phyloP scores from a whole-genome alignment of 2,113 vertebrate species.

The Cettia cetti region DNA sequence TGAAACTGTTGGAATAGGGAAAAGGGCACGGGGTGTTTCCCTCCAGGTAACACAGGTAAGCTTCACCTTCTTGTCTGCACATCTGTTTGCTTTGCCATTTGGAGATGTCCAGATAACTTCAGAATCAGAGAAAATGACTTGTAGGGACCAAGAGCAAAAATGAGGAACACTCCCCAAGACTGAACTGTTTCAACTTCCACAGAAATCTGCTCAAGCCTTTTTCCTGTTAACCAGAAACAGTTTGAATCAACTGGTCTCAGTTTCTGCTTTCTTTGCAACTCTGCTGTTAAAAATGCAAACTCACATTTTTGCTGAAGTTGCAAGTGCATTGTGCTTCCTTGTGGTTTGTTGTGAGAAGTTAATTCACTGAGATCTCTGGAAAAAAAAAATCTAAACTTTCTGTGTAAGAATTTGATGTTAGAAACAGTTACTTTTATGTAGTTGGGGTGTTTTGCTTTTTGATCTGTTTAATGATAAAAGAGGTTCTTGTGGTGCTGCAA shows the following conservation, averaged over 20 bases:
- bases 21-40: background rate
- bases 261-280: conserved; percentile 46
- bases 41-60: background rate
- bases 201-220: background rate
- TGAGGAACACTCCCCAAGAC: background rate
- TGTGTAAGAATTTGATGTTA: background rate
- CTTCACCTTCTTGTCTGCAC: background rate
- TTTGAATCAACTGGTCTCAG: background rate
- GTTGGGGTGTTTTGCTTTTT: background rate
- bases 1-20: background rate
- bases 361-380: background rate
- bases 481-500: background rate
- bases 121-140: background rate
- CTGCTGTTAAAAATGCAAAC: background rate
- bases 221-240: background rate
- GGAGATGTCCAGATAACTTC: background rate
- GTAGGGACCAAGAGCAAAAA: background rate
- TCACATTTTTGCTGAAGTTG: conserved; percentile 32
- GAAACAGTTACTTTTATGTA: background rate
- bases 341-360: conserved; percentile 9
- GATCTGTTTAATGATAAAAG: background rate
- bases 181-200: background rate
- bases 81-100: background rate
- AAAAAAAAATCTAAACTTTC: background rate
- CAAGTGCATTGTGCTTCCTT: conserved; percentile 14